Base-by-base conservation (phyloP, 2,888 invertebrate species). In the Autographa gamma region DNA sequence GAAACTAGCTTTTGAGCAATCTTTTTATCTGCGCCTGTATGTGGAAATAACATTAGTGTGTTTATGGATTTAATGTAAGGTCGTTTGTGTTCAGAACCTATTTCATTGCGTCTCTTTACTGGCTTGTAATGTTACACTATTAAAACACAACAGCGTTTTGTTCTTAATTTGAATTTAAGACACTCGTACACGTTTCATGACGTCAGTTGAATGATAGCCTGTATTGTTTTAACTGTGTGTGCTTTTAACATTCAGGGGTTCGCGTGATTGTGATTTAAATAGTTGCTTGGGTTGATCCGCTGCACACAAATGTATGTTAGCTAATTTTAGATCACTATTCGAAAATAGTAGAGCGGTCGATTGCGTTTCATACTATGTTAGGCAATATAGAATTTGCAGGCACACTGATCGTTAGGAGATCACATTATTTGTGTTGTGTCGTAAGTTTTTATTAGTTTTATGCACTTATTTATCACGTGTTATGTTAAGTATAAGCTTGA, bases 401-500 rank as follows among this genome's bases (percentile, higher is more conserved):
- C 65, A 60, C 71, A 63, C 38, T 77, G 66, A 71, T 76, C 76
- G 76, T 80, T 71, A 71, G 67, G 80, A 34, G 31, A 56, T 76
- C 68, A 76, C 77, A 60, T 68, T 56, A 31, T 77, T 62, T 63
- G 60, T 71, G 77, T 76, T 77, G 72, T 77, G 77, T 71, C 56
- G 77, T 77, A 66, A 63, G 64, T 65, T 66, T 34, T 41, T 48
- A 63, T 70, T 52, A 65, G 59, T 61, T 63, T 69, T 52, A 66
- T 11, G 76, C 76, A 80, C 72, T 76, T 32, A 54, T 65, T 79
- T 76, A 54, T 76, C 71, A 9, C 67, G 66, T 76, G 72, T 80
- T 63, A 80, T 62, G 60, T 76, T 71, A 6, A 56, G 63, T 79
- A 61, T 67, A 62, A 76, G 77, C 80, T 77, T 77, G 64, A 71